Percentiles rank a stretch among this genome's conserved stretches.
Evolutionary conservation across 2,113 vertebrate genomes (phyloP).

Genomic region (Physeter macrocephalus): DNA sequence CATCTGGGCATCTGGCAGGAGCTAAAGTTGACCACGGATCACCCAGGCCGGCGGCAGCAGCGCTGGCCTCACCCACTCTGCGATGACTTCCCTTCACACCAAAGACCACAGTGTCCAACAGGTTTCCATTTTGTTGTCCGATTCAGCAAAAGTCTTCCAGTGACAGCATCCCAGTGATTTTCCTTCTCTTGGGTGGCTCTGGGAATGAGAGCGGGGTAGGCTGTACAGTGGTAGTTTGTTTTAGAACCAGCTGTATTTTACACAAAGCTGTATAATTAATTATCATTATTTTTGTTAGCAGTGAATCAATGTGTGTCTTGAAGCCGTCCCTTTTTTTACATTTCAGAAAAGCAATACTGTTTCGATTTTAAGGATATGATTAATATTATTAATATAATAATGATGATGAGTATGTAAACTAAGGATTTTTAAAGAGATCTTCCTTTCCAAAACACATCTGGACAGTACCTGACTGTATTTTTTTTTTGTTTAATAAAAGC

Average conservation of each 20-base stretch:
- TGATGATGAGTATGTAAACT: conserved; percentile 75
- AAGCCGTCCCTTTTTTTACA: conserved; percentile 61
- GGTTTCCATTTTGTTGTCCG: conserved; percentile 46
- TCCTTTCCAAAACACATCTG: conserved; percentile 78
- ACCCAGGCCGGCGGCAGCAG: neutral
- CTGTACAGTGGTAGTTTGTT: conserved; percentile 76
- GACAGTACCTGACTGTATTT: conserved; percentile 83
- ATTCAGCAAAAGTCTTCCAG: conserved; percentile 61
- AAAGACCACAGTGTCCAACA: conserved; percentile 79
- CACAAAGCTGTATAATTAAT: conserved; percentile 74
- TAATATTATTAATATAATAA: conserved; percentile 88
- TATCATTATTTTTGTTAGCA: conserved; percentile 75
- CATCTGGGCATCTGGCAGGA: conserved; percentile 37
- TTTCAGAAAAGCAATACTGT: conserved; percentile 71
- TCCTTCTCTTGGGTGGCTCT: conserved; percentile 68
- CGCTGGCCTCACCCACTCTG: conserved; percentile 48
- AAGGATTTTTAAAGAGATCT: conserved; percentile 72
- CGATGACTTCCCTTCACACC: conserved; percentile 75
- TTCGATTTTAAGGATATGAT: conserved; percentile 74
- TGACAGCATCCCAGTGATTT: conserved; percentile 17
- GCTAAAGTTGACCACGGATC: conserved; percentile 49
- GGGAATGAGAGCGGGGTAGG: conserved; percentile 61
- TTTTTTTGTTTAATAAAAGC: conserved; percentile 82
- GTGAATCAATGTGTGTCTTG: conserved; percentile 48
- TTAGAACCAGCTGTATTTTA: conserved; percentile 79